Evolutionary conservation across 1,140 invertebrate genomes (phyloP).

Genomic region (Lanistes nyassanus): DNA sequence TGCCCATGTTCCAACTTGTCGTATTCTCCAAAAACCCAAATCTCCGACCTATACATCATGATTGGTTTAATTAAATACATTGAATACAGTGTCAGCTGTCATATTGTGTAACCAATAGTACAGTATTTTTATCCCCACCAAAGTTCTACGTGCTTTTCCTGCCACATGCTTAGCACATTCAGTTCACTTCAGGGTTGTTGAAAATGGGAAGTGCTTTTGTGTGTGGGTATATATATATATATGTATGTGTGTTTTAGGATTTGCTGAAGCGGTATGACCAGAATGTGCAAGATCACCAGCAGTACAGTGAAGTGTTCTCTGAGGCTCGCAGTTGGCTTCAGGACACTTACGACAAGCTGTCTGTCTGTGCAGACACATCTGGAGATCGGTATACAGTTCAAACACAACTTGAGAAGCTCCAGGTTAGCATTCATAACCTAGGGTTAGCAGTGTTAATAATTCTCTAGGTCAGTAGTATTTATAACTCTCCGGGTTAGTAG

Average conservation of each 20-base stretch:
- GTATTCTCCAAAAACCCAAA: too few species aligned
- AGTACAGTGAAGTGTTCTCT: conserved; percentile 82
- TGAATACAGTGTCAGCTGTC: too few species aligned
- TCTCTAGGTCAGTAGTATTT: too few species aligned
- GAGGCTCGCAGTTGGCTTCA: conserved; percentile 91
- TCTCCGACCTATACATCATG: too few species aligned
- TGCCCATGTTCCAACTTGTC: too few species aligned
- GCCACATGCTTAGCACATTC: too few species aligned
- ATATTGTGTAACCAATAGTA: too few species aligned
- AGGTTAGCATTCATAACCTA: conserved; percentile 60
- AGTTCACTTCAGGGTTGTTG: too few species aligned
- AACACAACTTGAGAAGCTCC: conserved; percentile 77
- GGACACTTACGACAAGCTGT: conserved; percentile 84
- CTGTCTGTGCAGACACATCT: conserved; percentile 70
- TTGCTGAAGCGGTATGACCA: conserved; percentile 92
- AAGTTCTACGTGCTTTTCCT: background rate
- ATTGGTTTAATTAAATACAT: too few species aligned
- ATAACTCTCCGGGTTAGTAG: too few species aligned
- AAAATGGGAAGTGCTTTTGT: too few species aligned
- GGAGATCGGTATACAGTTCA: conserved; percentile 87
- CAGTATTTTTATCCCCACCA: conserved; percentile 1
- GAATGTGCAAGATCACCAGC: conserved; percentile 86
- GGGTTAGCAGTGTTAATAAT: too few species aligned
- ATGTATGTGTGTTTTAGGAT: conserved; percentile 70
- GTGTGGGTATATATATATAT: background rate